These are phyloP conservation scores for Dufourea novaeangliae DNA, from an alignment of 1,140 invertebrate genomes.

Conservation along the genomic window DNA sequence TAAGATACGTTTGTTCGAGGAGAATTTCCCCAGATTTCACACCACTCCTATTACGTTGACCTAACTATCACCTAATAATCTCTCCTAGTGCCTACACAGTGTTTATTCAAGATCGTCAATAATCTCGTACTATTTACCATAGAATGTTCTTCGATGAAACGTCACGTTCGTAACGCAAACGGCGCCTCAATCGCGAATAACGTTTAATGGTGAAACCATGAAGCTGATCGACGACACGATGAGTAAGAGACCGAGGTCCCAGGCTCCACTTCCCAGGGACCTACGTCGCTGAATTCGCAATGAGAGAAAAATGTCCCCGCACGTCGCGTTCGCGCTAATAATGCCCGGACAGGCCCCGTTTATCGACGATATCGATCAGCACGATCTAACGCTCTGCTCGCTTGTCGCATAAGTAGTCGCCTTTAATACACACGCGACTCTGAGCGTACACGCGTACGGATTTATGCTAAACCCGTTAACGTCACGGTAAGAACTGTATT, in stretches of 20 bases:
- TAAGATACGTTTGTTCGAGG: too few relatives aligned
- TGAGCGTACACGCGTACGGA: conserved; percentile 18
- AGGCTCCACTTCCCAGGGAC: neutral
- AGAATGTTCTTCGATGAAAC: too few relatives aligned
- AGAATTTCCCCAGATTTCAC: too few relatives aligned
- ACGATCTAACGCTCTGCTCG: conserved; percentile 21
- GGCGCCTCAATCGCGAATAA: neutral
- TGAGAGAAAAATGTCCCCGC: conserved; percentile 26
- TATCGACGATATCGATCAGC: conserved; percentile 26
- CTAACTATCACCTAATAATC: too few relatives aligned
- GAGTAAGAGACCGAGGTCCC: conserved; percentile 5
- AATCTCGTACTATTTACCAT: too few relatives aligned
- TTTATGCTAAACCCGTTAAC: conserved; percentile 13
- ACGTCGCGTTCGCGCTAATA: conserved; percentile 36
- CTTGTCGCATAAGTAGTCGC: conserved; percentile 32
- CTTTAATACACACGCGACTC: conserved; percentile 11
- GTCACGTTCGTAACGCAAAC: too few relatives aligned
- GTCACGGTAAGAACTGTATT: conserved; percentile 10
- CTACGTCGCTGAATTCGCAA: conserved; percentile 22
- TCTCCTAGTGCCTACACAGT: too few relatives aligned
- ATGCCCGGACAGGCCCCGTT: conserved; percentile 14
- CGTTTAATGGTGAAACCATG: neutral
- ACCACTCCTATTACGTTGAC: too few relatives aligned
- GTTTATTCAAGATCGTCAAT: too few relatives aligned
- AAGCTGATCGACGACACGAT: neutral